phyloP scores from a whole-genome alignment of 2,113 vertebrate species.

The Crocuta crocuta region DNA sequence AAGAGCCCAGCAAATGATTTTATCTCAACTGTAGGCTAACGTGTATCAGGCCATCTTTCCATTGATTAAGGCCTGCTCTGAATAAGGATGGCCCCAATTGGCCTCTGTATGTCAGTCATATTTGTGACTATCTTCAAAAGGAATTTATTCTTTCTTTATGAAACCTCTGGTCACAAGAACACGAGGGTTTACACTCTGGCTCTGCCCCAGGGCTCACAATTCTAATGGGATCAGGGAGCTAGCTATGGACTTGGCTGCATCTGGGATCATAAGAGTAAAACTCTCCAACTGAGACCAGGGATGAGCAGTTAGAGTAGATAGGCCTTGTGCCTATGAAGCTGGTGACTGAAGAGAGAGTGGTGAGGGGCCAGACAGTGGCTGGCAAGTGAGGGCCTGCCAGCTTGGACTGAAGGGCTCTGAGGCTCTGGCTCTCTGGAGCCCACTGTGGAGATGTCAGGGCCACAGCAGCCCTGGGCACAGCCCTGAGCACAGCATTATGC shows the following conservation, averaged over 20 bases:
- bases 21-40: background rate
- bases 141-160: background rate
- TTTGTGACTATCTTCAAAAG: background rate
- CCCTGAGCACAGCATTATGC: too few species aligned
- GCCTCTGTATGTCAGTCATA: background rate
- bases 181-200: background rate
- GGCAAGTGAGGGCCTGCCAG: background rate
- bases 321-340: background rate
- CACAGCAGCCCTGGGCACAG: background rate
- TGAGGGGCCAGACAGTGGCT: background rate
- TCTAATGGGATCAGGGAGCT: background rate
- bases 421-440: background rate
- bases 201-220: background rate
- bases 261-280: background rate
- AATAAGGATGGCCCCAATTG: background rate
- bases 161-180: background rate
- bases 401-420: background rate
- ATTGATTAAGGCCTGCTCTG: background rate
- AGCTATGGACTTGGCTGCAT: background rate
- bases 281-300: background rate
- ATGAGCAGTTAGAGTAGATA: background rate
- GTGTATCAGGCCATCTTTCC: background rate
- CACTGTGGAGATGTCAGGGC: fast-evolving
- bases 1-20: background rate
- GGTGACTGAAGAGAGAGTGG: background rate